phyloP scores from a whole-genome alignment of 2,797 vertebrate genomes.

The Coregonus sp. region DNA sequence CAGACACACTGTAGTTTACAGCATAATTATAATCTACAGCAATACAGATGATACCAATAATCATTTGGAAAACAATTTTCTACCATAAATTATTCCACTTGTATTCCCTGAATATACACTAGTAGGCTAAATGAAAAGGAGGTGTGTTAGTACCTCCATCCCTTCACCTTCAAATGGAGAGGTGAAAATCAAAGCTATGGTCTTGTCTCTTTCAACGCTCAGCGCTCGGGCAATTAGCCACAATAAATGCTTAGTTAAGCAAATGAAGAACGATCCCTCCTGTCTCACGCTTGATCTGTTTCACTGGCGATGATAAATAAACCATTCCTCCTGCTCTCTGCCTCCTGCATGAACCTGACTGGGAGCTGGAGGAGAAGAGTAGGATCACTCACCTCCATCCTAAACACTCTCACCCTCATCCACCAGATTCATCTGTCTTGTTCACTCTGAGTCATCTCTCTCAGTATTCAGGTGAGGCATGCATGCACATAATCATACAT shows the following conservation, averaged over 20 bases:
- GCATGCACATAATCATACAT: not conserved
- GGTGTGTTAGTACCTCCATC: not conserved
- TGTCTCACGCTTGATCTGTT: conserved; percentile 13
- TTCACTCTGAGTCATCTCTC: not conserved
- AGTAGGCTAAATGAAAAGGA: not conserved
- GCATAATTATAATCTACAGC: not conserved
- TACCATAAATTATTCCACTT: no score
- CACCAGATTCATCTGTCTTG: not conserved
- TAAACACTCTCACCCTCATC: not conserved
- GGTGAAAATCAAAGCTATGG: not conserved
- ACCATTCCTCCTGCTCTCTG: conserved; percentile 8
- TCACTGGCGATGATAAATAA: conserved; percentile 32
- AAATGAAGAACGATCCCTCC: conserved; percentile 18
- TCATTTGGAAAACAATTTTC: no score
- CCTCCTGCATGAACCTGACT: conserved; percentile 16
- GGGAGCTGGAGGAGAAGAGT: not conserved
- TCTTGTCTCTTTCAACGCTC: not conserved
- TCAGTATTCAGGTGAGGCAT: not conserved
- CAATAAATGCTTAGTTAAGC: conserved; percentile 34
- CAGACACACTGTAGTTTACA: not conserved
- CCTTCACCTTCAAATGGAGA: conserved; percentile 7
- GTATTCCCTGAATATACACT: not conserved
- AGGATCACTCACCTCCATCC: not conserved
- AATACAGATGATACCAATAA: not conserved
- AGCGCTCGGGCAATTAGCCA: conserved; percentile 22